Evolutionary conservation across 1,140 invertebrate species (phyloP).

Genomic region (Drosophila miranda): DNA sequence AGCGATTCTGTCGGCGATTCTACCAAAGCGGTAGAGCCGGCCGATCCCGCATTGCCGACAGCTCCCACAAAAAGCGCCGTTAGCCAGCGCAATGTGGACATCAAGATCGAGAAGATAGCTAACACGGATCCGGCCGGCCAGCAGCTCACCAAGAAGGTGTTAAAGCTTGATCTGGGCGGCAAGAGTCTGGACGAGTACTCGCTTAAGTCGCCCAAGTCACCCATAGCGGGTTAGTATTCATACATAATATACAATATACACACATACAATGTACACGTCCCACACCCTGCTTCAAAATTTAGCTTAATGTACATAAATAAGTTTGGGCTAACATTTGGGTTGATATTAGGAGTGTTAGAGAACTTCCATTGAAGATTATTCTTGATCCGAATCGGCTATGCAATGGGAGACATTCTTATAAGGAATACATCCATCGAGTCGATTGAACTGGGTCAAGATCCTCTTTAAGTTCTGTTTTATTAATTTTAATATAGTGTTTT

Average conservation of each 20-base stretch:
- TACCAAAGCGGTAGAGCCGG: background rate
- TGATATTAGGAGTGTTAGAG: background rate
- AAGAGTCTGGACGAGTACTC: slow-evolving; percentile 76
- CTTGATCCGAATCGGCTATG: too few species aligned
- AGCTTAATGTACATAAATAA: slow-evolving; percentile 14
- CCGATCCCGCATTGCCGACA: background rate
- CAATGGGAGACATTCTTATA: too few species aligned
- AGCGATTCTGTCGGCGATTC: slow-evolving; percentile 7
- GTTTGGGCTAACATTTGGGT: slow-evolving; percentile 3
- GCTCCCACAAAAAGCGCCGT: slow-evolving; percentile 83
- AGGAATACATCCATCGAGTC: too few species aligned
- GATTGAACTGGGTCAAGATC: too few species aligned
- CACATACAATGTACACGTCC: background rate
- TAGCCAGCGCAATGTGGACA: slow-evolving; percentile 85
- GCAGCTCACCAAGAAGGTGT: slow-evolving; percentile 86
- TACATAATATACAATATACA: background rate
- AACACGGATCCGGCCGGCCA: slow-evolving; percentile 83
- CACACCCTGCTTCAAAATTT: background rate
- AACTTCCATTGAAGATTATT: background rate
- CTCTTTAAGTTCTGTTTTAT: background rate
- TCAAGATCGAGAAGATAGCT: slow-evolving; percentile 74
- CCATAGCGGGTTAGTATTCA: slow-evolving; percentile 68
- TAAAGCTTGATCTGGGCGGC: slow-evolving; percentile 84
- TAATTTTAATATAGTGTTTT: slow-evolving; percentile 6
- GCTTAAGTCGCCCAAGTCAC: slow-evolving; percentile 80